These are phyloP conservation scores for Antheraea mylitta DNA, from an alignment of 1,140 invertebrate species.

Conservation along the genomic window DNA sequence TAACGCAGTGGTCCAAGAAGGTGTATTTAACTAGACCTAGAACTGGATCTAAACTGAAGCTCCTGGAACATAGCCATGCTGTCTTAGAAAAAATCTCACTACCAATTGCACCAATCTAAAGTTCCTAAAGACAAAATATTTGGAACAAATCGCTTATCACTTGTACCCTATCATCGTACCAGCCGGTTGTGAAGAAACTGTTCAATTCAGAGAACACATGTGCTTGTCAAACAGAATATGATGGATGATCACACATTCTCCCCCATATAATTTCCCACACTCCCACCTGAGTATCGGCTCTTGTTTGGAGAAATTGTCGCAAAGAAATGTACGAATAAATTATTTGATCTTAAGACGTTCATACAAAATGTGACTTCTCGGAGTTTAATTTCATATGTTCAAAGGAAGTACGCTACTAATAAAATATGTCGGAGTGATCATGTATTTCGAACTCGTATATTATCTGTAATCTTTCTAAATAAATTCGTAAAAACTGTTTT, in stretches of 20 bases:
- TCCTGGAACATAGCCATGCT: no score
- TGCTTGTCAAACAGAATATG: conserved; percentile 45
- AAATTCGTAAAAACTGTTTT: neutral
- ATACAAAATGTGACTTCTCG: neutral
- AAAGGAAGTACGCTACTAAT: neutral
- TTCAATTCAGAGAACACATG: conserved; percentile 46
- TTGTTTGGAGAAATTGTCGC: conserved; percentile 20
- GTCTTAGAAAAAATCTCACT: no score
- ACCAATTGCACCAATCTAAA: no score
- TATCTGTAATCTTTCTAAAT: neutral
- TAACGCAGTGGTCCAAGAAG: no score
- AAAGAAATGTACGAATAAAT: conserved; percentile 9
- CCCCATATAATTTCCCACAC: conserved; percentile 15
- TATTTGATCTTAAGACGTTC: neutral
- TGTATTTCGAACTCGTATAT: neutral
- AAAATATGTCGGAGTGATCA: no score
- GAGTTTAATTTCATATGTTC: neutral
- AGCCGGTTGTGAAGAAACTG: conserved; percentile 23
- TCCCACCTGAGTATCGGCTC: conserved; percentile 7
- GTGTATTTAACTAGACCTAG: no score
- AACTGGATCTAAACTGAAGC: no score
- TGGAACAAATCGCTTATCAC: neutral
- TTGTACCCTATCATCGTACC: neutral
- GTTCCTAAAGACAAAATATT: no score
- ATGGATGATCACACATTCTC: conserved; percentile 32